These are phyloP conservation scores for Pachypsylla venusta DNA, from an alignment of 1,140 invertebrate species.

Conservation along the genomic window DNA sequence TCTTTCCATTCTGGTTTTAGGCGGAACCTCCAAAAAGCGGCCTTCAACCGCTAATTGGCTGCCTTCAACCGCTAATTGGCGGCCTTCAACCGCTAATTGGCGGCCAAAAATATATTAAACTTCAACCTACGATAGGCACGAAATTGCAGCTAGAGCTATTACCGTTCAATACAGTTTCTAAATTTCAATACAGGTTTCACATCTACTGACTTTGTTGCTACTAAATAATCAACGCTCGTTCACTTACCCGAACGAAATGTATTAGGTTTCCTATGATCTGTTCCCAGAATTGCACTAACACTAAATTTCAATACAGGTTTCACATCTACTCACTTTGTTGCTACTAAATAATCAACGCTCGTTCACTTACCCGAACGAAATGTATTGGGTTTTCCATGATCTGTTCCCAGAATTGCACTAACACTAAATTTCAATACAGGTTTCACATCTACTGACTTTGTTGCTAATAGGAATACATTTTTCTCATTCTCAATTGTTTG, in stretches of 20 bases:
- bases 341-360: too few species aligned
- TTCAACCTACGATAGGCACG: too few species aligned
- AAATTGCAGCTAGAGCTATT: too few species aligned
- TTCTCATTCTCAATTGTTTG: neutral
- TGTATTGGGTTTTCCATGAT: constrained; percentile 12
- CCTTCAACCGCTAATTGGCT: too few species aligned
- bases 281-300: constrained; percentile 9
- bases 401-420: constrained; percentile 14
- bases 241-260: neutral
- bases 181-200: constrained; percentile 13
- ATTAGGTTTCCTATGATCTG: constrained; percentile 7
- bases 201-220: neutral
- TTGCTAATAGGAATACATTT: neutral
- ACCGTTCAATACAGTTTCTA: too few species aligned
- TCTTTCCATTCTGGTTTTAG: too few species aligned
- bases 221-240: too few species aligned
- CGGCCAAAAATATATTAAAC: too few species aligned
- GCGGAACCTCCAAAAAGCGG: too few species aligned
- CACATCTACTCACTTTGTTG: too few species aligned
- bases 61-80: too few species aligned
- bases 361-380: constrained; percentile 9
- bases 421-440: constrained; percentile 14
- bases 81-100: too few species aligned
- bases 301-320: constrained; percentile 9
- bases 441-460: constrained; percentile 6